These are phyloP conservation scores for Siphamia tubifer DNA, from an alignment of 2,113 vertebrate species.

Conservation along the genomic window DNA sequence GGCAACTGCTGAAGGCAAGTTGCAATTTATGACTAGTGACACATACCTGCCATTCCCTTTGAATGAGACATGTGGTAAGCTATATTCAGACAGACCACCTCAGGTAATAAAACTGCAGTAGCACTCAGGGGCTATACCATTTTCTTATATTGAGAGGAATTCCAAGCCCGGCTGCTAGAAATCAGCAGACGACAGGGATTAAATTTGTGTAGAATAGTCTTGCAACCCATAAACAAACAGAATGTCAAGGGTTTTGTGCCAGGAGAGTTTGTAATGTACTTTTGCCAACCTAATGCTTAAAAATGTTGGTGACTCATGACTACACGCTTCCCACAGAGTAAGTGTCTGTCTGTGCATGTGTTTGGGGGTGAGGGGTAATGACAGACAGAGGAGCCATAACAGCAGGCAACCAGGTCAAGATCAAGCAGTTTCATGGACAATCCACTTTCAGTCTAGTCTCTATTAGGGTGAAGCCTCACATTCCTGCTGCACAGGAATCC, in stretches of 20 bases:
- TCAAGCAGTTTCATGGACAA: slow-evolving; percentile 68
- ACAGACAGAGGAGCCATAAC: slow-evolving; percentile 55
- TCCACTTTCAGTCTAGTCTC: slow-evolving; percentile 60
- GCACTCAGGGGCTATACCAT: slow-evolving; percentile 60
- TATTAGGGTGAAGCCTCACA: slow-evolving; percentile 48
- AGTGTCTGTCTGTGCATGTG: background rate
- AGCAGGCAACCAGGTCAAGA: slow-evolving; percentile 62
- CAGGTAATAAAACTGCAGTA: slow-evolving; percentile 73
- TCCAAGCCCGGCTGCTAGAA: slow-evolving; percentile 60
- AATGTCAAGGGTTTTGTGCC: slow-evolving; percentile 18
- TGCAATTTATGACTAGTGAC: slow-evolving; percentile 73
- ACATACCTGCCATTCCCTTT: slow-evolving; percentile 78
- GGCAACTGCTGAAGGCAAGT: slow-evolving; percentile 74
- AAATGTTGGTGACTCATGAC: background rate
- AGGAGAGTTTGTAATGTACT: slow-evolving; percentile 11
- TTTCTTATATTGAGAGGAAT: slow-evolving; percentile 65
- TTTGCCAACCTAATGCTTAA: background rate
- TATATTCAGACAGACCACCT: slow-evolving; percentile 75
- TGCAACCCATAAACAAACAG: slow-evolving; percentile 43
- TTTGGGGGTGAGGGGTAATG: slow-evolving; percentile 2
- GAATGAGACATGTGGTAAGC: slow-evolving; percentile 75
- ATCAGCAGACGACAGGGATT: slow-evolving; percentile 56
- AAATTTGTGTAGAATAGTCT: slow-evolving; percentile 42
- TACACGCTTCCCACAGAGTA: background rate
- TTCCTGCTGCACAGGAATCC: slow-evolving; percentile 22